Evolutionary conservation across 2,113 vertebrate genomes (phyloP), one percentile per base, ranked within the genome.

Genomic region (Cinclus cinclus): DNA sequence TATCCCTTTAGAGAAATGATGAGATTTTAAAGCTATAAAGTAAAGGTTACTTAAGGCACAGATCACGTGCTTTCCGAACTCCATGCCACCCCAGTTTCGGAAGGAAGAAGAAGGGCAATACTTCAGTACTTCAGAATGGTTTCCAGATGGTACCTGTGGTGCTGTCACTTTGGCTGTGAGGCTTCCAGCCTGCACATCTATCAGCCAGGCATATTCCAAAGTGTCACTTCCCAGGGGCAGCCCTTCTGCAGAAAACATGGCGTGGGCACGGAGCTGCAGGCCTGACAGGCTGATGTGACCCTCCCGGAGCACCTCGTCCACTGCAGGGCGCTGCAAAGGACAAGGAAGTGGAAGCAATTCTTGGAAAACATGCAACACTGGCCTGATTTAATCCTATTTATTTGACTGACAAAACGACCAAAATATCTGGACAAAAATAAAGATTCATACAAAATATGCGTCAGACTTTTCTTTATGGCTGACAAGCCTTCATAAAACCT

Each of bases 201-300:
- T 99, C 46, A 99, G 97, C 99, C 99, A 99, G 2, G 99, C 99
- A 7, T 99, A 99, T 92, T 99, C 99, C 78, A 99, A 94, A 4
- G 99, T 99, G 83, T 99, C 99, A 12, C 97, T 99, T 39, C 99
- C 99, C 42, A 98, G 92, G 31, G 99, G 98, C 62, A 99, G 96
- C 23, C 99, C 99, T 95, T 99, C 99, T 0, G 98, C 98, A 2
- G 99, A 99, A 92, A 99, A 99, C 99, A 99, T 99, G 52, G 99
- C 99, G 1, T 99, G 99, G 35, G 99, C 99, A 16, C 99, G 98
- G 97, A 99, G 97, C 98, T 99, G 99, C 89, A 99, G 97, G 33
- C 99, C 99, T 1, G 99, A 99, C 87, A 99, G 97, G 96, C 97
- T 99, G 86, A 99, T 98, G 96, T 99, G 99, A 30, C 99, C 99